Conservation (phyloP, 2,797 vertebrate genomes). For the Sebastes vulpes region DNA sequence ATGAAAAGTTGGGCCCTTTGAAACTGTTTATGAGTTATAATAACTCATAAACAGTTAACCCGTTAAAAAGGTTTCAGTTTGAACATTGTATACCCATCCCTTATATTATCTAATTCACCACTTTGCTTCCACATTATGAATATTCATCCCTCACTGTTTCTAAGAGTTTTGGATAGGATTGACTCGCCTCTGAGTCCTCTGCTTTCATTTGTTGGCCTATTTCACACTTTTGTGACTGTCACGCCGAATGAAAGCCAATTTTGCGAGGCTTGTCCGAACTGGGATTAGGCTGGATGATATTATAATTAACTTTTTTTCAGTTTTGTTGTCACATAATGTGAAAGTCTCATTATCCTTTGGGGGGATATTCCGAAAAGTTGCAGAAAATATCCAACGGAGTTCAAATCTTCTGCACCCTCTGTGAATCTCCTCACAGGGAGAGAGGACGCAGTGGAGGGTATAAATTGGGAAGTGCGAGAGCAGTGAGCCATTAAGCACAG, state of each 20-base stretch:
- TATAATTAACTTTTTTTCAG: slow-evolving; percentile 38
- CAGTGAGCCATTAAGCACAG: slow-evolving; percentile 48
- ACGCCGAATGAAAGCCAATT: slow-evolving; percentile 22
- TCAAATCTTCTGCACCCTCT: neutral
- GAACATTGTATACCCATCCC: neutral
- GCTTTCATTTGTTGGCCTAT: slow-evolving; percentile 22
- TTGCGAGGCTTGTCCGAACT: neutral
- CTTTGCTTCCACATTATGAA: slow-evolving; percentile 1
- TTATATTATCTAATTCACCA: neutral
- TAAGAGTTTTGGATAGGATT: neutral
- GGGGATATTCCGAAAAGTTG: neutral
- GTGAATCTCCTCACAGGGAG: neutral
- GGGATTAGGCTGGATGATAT: slow-evolving; percentile 25
- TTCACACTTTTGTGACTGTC: slow-evolving; percentile 33
- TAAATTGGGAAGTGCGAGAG: slow-evolving; percentile 39
- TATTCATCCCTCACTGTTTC: neutral
- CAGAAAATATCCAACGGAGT: neutral
- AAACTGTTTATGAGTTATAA: neutral
- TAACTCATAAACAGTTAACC: neutral
- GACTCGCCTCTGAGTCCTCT: neutral
- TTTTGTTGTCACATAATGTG: slow-evolving; percentile 32
- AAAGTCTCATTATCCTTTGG: slow-evolving; percentile 1
- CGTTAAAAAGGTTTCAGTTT: neutral
- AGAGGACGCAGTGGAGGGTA: neutral
- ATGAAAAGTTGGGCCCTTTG: neutral